Evolutionary conservation across 2,797 vertebrate genomes (phyloP).

Genomic region (Gallirallus australis): DNA sequence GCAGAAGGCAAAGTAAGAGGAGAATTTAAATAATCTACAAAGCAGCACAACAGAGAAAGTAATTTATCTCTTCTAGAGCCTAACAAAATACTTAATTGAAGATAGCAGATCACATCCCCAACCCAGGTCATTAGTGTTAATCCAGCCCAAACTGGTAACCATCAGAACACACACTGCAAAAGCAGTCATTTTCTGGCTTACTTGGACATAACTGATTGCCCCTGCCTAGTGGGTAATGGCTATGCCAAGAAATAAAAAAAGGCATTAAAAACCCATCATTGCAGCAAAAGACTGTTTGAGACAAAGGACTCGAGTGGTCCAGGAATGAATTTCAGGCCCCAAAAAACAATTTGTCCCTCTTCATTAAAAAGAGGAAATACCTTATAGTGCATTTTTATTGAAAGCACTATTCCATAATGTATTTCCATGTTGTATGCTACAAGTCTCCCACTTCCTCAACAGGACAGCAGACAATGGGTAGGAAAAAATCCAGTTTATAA

Average conservation of each 20-base stretch:
- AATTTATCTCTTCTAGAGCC: background rate
- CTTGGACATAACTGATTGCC: background rate
- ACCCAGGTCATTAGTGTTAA: background rate
- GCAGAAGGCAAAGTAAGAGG: background rate
- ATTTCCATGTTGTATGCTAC: background rate
- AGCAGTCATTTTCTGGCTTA: background rate
- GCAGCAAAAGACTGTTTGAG: background rate
- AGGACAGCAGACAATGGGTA: background rate
- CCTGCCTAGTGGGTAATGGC: background rate
- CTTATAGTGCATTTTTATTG: background rate
- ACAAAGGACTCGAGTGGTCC: background rate
- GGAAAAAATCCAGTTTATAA: background rate
- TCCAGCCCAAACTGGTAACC: background rate
- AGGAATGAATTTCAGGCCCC: background rate
- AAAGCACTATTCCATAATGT: background rate
- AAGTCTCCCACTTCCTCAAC: background rate
- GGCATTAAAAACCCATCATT: background rate
- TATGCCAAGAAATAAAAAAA: background rate
- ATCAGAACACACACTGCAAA: accelerated
- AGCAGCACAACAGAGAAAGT: background rate
- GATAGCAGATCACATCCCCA: background rate
- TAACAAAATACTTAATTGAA: background rate
- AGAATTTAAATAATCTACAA: background rate
- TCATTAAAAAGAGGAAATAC: background rate
- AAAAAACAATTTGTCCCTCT: background rate